A percentile compares a stretch with the other conserved stretches of the same genome.
phyloP scores from a whole-genome alignment of 2,113 vertebrate genomes.

The Telmatochromis sp. region DNA sequence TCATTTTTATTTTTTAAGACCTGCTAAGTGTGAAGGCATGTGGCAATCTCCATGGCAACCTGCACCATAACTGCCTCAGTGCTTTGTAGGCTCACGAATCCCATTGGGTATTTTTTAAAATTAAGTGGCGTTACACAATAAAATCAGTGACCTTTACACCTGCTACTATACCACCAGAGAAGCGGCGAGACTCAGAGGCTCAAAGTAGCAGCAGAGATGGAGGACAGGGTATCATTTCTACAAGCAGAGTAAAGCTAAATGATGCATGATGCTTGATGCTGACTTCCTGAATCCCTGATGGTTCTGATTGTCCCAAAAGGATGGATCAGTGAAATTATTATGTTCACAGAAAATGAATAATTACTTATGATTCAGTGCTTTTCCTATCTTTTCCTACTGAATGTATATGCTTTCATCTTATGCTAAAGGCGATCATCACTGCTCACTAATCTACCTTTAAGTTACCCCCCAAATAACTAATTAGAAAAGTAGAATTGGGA shows the following conservation, averaged over 20 bases:
- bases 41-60: not conserved
- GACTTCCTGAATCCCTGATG: not conserved
- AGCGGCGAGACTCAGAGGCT: not conserved
- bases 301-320: not conserved
- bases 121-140: not conserved
- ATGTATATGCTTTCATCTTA: not conserved
- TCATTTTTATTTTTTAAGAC: not conserved
- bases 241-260: not conserved
- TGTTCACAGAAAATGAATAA: not conserved
- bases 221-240: not conserved
- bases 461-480: rapidly evolving
- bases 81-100: not conserved
- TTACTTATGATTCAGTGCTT: not conserved
- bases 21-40: not conserved
- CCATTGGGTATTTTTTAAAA: not conserved
- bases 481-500: not conserved
- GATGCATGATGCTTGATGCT: not conserved
- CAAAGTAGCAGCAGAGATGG: not conserved
- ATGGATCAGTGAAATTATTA: not conserved
- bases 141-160: not conserved
- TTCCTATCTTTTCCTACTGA: not conserved
- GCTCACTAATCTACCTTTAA: not conserved
- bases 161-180: not conserved
- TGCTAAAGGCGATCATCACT: rapidly evolving
- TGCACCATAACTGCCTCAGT: not conserved